phyloP scores from a whole-genome alignment of 2,113 vertebrate genomes.

The Oncorhynchus gorbuscha region DNA sequence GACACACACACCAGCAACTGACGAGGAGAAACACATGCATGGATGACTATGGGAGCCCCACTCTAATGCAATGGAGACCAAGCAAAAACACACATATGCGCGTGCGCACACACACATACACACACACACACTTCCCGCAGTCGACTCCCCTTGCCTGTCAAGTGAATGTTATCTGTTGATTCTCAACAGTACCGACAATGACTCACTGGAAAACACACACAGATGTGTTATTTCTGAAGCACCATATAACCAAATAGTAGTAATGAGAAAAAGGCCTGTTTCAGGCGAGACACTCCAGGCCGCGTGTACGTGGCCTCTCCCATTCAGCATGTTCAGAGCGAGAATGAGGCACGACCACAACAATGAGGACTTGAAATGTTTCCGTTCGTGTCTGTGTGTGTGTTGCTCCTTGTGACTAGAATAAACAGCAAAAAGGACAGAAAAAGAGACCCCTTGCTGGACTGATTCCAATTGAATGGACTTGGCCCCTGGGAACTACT shows the following conservation, averaged over 20 bases:
- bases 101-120: too few species aligned
- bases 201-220: not conserved
- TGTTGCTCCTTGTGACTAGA: constrained; percentile 11
- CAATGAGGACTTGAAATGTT: constrained; percentile 9
- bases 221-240: not conserved
- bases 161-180: not conserved
- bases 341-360: not conserved
- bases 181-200: not conserved
- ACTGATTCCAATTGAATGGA: constrained; percentile 16
- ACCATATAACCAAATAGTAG: not conserved
- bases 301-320: not conserved
- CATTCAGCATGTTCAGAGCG: not conserved
- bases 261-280: not conserved
- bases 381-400: constrained; percentile 27
- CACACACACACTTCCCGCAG: not conserved
- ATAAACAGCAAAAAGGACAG: constrained; percentile 15
- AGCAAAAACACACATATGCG: not conserved
- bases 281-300: not conserved
- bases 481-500: constrained; percentile 7
- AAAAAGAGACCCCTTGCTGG: constrained; percentile 1
- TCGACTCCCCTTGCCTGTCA: not conserved
- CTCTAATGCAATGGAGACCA: not conserved
- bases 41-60: not conserved
- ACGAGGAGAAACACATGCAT: not conserved
- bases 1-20: not conserved